Percentiles rank a stretch among this genome's conserved stretches.
phyloP scores from a whole-genome alignment of 1,140 invertebrate species.

The Lordiphosa collinella region DNA sequence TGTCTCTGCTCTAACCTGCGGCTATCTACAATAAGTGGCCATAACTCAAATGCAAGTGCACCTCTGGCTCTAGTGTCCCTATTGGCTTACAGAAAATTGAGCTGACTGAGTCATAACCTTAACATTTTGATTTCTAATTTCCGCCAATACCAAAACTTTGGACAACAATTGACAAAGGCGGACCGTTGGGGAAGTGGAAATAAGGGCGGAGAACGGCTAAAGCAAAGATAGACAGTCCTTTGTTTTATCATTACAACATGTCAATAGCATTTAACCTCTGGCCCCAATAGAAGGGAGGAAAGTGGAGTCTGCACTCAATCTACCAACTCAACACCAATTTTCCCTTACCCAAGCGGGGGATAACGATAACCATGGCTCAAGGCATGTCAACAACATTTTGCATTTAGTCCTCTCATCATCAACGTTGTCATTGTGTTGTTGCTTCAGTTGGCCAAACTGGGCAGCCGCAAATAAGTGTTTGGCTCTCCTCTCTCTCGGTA shows the following conservation, averaged over 20 bases:
- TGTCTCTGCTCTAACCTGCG: no score
- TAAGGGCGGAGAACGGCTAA: not conserved
- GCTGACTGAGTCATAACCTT: conserved; percentile 14
- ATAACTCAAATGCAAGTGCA: no score
- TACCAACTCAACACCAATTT: not conserved
- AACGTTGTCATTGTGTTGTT: not conserved
- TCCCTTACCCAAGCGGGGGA: conserved; percentile 4
- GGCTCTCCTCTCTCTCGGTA: conserved; percentile 27
- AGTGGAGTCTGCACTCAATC: not conserved
- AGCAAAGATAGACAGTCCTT: conserved; percentile 24
- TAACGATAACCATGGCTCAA: conserved; percentile 41
- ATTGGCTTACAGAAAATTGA: conserved; percentile 7
- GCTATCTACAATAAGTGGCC: no score
- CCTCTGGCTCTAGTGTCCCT: no score
- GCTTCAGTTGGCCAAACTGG: conserved; percentile 25
- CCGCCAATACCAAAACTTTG: conserved; percentile 26
- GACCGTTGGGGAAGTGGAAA: no score
- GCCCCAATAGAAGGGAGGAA: not conserved
- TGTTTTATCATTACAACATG: conserved; percentile 55
- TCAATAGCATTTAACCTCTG: conserved; percentile 42
- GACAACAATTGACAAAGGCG: conserved; percentile 34
- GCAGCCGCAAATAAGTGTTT: conserved; percentile 63
- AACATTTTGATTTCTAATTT: conserved; percentile 51
- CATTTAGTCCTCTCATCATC: conserved; percentile 24
- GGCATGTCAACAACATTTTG: conserved; percentile 50